Conservation (phyloP, 2,113 vertebrate species). For the Corythoichthys intestinalis region DNA sequence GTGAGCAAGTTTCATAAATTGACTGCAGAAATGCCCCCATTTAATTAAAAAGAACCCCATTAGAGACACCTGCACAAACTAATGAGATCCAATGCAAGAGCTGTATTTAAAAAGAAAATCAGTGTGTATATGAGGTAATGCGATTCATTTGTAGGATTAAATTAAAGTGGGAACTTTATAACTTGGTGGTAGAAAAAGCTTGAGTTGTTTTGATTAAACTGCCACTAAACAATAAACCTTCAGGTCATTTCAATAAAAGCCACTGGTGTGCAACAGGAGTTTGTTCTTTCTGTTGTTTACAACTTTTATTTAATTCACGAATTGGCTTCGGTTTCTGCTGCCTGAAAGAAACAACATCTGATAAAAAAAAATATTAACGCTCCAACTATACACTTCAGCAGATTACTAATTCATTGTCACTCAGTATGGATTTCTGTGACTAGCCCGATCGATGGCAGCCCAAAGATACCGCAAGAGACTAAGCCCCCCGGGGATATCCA, state of each 20-base stretch:
- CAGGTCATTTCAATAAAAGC: not conserved
- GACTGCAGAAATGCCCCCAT: not conserved
- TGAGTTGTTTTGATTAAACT: not conserved
- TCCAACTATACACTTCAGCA: not conserved
- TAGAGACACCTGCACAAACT: not conserved
- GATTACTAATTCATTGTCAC: slow-evolving; percentile 9
- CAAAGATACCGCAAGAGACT: slow-evolving; percentile 13
- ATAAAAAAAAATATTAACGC: not conserved
- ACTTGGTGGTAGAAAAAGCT: not conserved
- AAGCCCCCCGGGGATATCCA: slow-evolving; percentile 9
- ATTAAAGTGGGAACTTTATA: not conserved
- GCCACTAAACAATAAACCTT: not conserved
- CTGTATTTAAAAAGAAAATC: not conserved
- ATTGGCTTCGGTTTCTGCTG: not conserved
- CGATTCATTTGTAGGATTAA: not conserved
- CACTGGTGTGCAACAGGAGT: not conserved
- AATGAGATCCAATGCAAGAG: not conserved
- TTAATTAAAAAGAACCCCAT: not conserved
- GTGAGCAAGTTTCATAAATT: not conserved
- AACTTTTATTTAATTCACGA: not conserved
- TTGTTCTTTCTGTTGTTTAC: not conserved
- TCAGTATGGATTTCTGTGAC: slow-evolving; percentile 13
- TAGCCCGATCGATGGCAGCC: not conserved
- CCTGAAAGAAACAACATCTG: not conserved
- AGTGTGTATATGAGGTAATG: not conserved